phyloP scores from a whole-genome alignment of 2,888 invertebrate species.

The Slavum lentiscoides region DNA sequence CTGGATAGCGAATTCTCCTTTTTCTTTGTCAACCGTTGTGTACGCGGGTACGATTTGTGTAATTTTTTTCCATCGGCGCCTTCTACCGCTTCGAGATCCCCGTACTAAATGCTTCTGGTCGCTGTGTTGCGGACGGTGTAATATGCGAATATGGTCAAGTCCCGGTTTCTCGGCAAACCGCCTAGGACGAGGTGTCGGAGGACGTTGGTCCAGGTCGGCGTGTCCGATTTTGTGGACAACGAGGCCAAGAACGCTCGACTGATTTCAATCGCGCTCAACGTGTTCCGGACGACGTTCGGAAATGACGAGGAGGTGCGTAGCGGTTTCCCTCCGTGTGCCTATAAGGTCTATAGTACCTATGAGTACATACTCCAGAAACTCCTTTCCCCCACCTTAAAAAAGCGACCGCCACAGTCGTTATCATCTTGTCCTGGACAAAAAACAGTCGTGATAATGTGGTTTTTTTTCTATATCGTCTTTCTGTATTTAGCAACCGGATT shows the following conservation, averaged over 20 bases:
- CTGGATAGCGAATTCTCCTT: too few species aligned
- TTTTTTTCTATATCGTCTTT: neutral
- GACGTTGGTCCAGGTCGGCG: slow-evolving; percentile 29
- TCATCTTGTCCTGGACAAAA: neutral
- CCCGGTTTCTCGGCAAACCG: slow-evolving; percentile 41
- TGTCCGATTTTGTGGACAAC: slow-evolving; percentile 33
- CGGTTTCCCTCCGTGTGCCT: neutral
- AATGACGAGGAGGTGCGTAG: slow-evolving; percentile 25
- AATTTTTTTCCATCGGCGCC: too few species aligned
- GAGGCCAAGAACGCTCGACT: slow-evolving; percentile 30
- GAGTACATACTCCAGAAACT: neutral
- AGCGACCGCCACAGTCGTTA: neutral
- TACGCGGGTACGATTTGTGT: too few species aligned
- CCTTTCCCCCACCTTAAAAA: neutral
- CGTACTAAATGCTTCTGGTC: neutral
- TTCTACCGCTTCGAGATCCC: neutral
- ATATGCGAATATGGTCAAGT: slow-evolving; percentile 23
- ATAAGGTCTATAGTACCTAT: neutral
- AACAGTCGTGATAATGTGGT: neutral
- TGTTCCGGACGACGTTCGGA: slow-evolving; percentile 29
- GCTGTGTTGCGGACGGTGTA: neutral
- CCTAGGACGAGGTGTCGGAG: slow-evolving; percentile 16
- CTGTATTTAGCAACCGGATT: slow-evolving; percentile 17
- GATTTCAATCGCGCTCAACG: slow-evolving; percentile 22
- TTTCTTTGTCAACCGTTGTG: too few species aligned